Base-by-base conservation (phyloP, 2,797 vertebrate species). In the Cetoscarus ocellatus region DNA sequence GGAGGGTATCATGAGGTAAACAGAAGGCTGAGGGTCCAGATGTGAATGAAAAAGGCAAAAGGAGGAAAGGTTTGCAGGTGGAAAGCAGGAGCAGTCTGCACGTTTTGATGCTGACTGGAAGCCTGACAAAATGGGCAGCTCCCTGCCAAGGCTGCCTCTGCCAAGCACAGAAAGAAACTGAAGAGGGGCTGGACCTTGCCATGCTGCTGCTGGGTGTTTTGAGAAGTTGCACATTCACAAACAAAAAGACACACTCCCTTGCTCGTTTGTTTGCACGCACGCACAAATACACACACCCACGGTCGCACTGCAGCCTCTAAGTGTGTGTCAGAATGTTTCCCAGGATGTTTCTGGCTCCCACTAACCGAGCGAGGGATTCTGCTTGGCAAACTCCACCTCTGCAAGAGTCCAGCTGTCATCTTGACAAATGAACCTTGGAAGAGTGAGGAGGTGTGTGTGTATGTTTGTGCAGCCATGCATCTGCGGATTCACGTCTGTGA, bases 391-490 rank as follows among this genome's bases (percentile, higher is more conserved):
- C 69, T 82, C 73, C 75, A 61, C 79, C 82, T 87, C 76, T 86
- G 82, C 83, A 49, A 77, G 85, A 84, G 82, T 90, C 90, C 90
- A 91, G 88, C 90, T 91, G 91, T 93, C 92, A 90, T 77, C 75
- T 88, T 93, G 91, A 93, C 91, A 93, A 92, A 93, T 92, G 88
- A 91, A 92, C 86, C 87, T 85, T 83, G 83, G 88, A 87, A 79
- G 83, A 90, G 71, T 88, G 83, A 88, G 61, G 77, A 79, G 72
- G 76, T 77, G 65, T 73, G 75, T 65, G 49, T 65, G 48, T 82
- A 11, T 77, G 85, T 82, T 57, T 83, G 74, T 71, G 78, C 55
- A 75, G 58, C 69, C 56, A 67, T 69, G 71, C 61, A 58, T 78
- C 72, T 76, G 51, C 39, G 64, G 68, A 77, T 57, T 69, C 18